Evolutionary conservation across 2,888 invertebrate genomes (phyloP).

Genomic region (Euplagia quadripunctaria): DNA sequence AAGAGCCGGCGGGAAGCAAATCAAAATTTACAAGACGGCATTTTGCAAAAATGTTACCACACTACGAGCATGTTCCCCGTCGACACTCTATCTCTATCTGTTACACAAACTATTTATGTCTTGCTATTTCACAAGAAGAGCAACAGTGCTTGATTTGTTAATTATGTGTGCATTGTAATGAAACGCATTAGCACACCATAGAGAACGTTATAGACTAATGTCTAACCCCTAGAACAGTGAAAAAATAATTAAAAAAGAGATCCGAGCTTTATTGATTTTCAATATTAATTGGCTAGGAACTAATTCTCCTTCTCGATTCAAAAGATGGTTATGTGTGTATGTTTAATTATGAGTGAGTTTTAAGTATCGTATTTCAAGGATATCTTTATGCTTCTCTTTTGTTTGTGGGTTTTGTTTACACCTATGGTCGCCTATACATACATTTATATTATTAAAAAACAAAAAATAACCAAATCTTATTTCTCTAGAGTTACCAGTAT

Average conservation of each 20-base stretch:
- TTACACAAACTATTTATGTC: constrained; percentile 2
- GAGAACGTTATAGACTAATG: constrained; percentile 26
- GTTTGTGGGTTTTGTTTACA: not conserved
- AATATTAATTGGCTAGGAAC: constrained; percentile 1
- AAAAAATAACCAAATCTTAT: not conserved
- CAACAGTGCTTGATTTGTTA: constrained; percentile 24
- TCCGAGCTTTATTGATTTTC: constrained; percentile 17
- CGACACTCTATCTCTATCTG: constrained; percentile 29
- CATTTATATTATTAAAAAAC: not conserved
- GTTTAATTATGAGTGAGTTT: too few species aligned
- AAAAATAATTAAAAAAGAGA: constrained; percentile 11
- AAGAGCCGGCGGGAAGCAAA: constrained; percentile 84
- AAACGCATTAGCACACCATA: constrained; percentile 27
- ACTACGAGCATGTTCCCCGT: constrained; percentile 31
- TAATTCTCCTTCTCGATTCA: not conserved
- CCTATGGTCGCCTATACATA: too few species aligned
- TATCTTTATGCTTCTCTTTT: not conserved
- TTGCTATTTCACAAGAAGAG: constrained; percentile 25
- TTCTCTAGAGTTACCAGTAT: not conserved
- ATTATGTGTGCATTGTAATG: not conserved
- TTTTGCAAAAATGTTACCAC: constrained; percentile 64
- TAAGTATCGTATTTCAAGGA: not conserved
- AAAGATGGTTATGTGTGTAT: not conserved
- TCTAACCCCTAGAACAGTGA: not conserved
- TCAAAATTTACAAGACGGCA: constrained; percentile 72